Evolutionary conservation across 2,797 vertebrate species (phyloP).

Genomic region (Neosilurus hyrtlii): DNA sequence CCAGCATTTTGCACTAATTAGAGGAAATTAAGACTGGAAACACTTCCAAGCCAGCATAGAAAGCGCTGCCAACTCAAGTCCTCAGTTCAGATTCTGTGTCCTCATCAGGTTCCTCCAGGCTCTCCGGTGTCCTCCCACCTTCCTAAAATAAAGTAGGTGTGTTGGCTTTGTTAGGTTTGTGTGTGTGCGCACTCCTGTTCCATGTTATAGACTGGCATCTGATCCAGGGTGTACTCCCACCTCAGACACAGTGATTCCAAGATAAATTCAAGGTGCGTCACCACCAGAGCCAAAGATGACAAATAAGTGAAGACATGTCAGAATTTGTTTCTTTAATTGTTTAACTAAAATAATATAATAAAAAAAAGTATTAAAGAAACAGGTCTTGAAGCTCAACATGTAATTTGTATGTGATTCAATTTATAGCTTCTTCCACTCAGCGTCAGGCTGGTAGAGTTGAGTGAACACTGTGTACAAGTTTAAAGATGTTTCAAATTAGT

Average conservation of each 20-base stretch:
- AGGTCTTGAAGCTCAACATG: not conserved
- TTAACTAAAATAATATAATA: not conserved
- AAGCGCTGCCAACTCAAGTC: not conserved
- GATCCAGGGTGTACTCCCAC: not conserved
- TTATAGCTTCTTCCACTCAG: not conserved
- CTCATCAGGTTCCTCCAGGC: not conserved
- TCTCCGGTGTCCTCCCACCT: not conserved
- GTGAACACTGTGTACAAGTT: slow-evolving; percentile 21
- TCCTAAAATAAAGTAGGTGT: not conserved
- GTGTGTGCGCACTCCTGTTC: too few relatives aligned
- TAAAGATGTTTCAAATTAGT: slow-evolving; percentile 20
- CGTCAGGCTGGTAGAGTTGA: not conserved
- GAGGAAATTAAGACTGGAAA: not conserved
- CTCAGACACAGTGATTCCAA: not conserved
- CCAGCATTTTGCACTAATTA: not conserved
- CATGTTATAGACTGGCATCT: not conserved
- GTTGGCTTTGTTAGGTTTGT: not conserved
- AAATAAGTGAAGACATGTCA: too few relatives aligned
- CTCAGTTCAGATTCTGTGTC: not conserved
- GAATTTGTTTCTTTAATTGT: too few relatives aligned
- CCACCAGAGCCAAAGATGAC: too few relatives aligned
- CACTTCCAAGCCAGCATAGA: not conserved
- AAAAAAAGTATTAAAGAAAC: not conserved
- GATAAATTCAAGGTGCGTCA: too few relatives aligned
- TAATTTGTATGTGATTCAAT: not conserved